Conservation (phyloP, 2,113 vertebrate genomes). For the Petrocephalus zakoni region DNA sequence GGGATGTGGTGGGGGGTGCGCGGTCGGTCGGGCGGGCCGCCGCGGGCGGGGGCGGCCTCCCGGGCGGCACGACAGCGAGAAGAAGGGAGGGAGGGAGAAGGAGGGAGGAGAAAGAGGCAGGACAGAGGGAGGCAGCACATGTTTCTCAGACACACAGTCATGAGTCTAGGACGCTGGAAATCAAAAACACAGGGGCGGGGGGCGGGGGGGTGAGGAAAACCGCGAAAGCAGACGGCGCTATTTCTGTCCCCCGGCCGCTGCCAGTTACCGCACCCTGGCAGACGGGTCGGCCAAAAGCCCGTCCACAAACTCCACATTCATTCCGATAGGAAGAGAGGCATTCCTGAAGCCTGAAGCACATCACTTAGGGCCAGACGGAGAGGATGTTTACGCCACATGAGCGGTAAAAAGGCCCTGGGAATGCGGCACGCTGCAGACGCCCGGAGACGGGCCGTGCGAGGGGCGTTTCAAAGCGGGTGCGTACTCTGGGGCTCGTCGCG, state of each 20-base stretch:
- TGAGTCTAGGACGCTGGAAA: not conserved
- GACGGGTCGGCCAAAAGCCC: not conserved
- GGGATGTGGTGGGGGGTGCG: no score
- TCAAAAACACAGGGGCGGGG: not conserved
- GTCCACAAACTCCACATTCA: not conserved
- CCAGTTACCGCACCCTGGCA: not conserved
- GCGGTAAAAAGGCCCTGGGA: no score
- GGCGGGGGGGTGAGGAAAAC: no score
- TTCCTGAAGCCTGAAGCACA: not conserved
- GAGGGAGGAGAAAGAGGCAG: not conserved
- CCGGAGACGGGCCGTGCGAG: not conserved
- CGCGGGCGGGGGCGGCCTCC: no score
- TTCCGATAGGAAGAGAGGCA: not conserved
- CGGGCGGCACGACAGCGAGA: not conserved
- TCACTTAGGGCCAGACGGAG: not conserved
- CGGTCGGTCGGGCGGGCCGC: no score
- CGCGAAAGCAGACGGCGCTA: not conserved
- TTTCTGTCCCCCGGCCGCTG: not conserved
- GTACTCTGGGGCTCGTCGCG: not conserved
- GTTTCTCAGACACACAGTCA: not conserved
- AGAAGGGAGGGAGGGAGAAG: conserved; percentile 6
- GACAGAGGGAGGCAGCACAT: conserved; percentile 19
- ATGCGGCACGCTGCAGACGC: no score
- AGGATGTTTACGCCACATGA: not conserved
- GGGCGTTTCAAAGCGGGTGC: not conserved